Conservation (phyloP, 1,140 invertebrate species). For the Zophobas atratus region DNA sequence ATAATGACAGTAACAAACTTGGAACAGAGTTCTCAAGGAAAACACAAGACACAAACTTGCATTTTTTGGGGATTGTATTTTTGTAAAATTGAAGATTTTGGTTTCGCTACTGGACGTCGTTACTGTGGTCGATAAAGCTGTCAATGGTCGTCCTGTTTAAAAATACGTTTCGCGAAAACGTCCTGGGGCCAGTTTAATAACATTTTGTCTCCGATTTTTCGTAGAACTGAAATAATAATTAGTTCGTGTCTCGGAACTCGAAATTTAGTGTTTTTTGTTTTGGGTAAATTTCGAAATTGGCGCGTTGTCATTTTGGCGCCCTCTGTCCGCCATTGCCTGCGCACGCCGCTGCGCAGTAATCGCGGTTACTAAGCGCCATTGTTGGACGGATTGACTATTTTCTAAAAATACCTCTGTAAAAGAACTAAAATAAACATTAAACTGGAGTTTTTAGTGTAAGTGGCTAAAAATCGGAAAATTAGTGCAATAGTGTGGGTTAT, state of each 20-base stretch:
- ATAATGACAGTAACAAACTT: too few species aligned
- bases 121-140: too few species aligned
- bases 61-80: too few species aligned
- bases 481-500: slow-evolving; percentile 46
- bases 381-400: slow-evolving; percentile 60
- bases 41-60: too few species aligned
- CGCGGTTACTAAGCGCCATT: slow-evolving; percentile 61
- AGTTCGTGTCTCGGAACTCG: not conserved
- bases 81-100: too few species aligned
- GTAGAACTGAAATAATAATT: not conserved
- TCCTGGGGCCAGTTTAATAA: too few species aligned
- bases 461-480: slow-evolving; percentile 25
- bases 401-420: slow-evolving; percentile 49
- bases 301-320: slow-evolving; percentile 9
- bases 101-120: too few species aligned
- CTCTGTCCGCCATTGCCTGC: slow-evolving; percentile 18
- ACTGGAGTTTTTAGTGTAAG: slow-evolving; percentile 44
- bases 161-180: too few species aligned
- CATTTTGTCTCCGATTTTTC: too few species aligned
- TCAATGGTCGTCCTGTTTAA: too few species aligned
- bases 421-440: slow-evolving; percentile 48
- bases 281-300: slow-evolving; percentile 13
- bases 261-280: not conserved
- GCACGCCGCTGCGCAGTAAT: slow-evolving; percentile 47
- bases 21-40: too few species aligned